Base-by-base conservation (phyloP, 2,888 invertebrate species). In the Lasioglossum pauxillum region DNA sequence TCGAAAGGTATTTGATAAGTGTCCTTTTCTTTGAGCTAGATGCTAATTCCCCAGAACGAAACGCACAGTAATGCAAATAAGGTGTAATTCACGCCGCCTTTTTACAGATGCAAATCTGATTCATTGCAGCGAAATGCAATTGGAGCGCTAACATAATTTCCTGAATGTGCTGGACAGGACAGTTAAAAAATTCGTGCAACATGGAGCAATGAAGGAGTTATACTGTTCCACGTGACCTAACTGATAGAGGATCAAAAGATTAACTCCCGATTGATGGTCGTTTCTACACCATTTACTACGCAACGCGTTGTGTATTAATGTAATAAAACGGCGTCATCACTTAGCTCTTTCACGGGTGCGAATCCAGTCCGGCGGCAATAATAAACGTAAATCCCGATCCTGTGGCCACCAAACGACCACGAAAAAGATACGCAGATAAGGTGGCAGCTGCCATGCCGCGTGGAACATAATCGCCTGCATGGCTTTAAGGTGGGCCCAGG, bases 401-500 rank as follows among this genome's bases (percentile, higher is more conserved):
- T 31, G 19, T n/a, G 71, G 53, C 75, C 71, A 49, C 44, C 16
- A 49, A 49, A 53, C 23, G 8, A 38, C 27, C 41, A 38, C 14
- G 44, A 38, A 64, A 71, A 76, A 44, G 72, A 82, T 83, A 79
- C 12, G 44, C 53, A 57, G 79, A 85, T 79, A 85, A 83, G 73
- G 75, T 44, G 27, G 76, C 79, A 76, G 83, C 57, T 78, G 83
- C 73, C 16, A 46, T 16, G 46, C 46, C n/a, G 57, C 38, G 67
- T 49, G 83, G 35, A 84, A 78, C 64, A 60, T 79, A 85, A 85
- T 79, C 73, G 46, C 38, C n/a, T 53, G 44, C 23, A 74, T 8
- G 74, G 49, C 23, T 35, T 74, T 49, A 49, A 74, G 12, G 12
- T 49, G 74, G 49, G 19, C 49, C 74, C 74, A 35, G 35, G 2